Percentiles rank a stretch among this genome's conserved stretches.
Conservation (phyloP, 2,888 invertebrate genomes). For the Dichetophora obliterata region DNA sequence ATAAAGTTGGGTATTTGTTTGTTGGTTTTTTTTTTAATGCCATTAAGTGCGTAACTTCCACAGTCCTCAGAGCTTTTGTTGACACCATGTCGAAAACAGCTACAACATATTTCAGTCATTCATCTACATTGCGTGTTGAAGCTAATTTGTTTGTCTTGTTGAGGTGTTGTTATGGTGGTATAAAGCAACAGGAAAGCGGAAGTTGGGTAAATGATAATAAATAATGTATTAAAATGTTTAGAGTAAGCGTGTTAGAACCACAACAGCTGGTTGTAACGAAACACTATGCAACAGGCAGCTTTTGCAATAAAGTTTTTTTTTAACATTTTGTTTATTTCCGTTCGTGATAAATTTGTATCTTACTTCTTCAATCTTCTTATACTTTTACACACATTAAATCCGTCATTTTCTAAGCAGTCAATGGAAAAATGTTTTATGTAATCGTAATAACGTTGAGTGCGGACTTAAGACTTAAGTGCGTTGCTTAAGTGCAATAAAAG, state of each 20-base stretch:
- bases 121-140: not conserved
- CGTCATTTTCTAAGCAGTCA: not conserved
- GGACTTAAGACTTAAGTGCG: not conserved
- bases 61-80: not conserved
- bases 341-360: too few relatives aligned
- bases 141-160: constrained; percentile 11
- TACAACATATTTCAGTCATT: not conserved
- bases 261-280: too few relatives aligned
- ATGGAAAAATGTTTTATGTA: not conserved
- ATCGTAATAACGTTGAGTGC: not conserved
- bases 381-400: too few relatives aligned
- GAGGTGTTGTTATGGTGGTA: not conserved
- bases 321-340: too few relatives aligned
- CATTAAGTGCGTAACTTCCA: not conserved
- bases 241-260: too few relatives aligned
- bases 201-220: too few relatives aligned
- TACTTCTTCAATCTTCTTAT: too few relatives aligned
- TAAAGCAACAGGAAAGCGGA: too few relatives aligned
- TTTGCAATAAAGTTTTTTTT: too few relatives aligned
- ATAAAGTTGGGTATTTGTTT: not conserved
- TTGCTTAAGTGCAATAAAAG: not conserved
- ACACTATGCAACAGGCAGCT: too few relatives aligned
- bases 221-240: too few relatives aligned
- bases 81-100: not conserved
- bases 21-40: not conserved